Conservation (phyloP, 2,113 vertebrate genomes). For the Hemichromis elongatus region DNA sequence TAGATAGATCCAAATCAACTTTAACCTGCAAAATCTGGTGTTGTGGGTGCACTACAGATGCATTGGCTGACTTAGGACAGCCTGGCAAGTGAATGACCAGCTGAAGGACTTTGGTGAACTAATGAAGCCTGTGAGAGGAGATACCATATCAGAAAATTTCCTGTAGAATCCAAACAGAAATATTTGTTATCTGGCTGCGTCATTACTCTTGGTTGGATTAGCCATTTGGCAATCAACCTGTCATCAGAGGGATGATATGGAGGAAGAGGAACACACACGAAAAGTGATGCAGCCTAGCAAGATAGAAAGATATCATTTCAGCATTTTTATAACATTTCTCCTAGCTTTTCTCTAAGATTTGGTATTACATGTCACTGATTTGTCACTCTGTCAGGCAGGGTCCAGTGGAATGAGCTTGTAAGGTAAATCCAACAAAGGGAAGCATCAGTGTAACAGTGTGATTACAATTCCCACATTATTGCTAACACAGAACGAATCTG, state of each 20-base stretch:
- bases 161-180: background rate
- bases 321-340: background rate
- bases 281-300: background rate
- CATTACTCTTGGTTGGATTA: background rate
- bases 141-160: background rate
- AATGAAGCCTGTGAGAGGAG: background rate
- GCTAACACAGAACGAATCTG: background rate
- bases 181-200: background rate
- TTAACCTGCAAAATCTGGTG: background rate
- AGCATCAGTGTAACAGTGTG: background rate
- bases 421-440: background rate
- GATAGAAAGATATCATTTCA: background rate
- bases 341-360: background rate
- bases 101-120: background rate
- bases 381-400: background rate
- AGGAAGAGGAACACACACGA: background rate
- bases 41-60: background rate
- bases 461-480: background rate
- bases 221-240: background rate
- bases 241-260: background rate
- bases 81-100: background rate
- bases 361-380: background rate
- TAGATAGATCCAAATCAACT: background rate
- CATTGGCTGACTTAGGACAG: background rate
- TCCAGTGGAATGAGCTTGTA: background rate